Evolutionary conservation across 2,888 invertebrate genomes (phyloP), one percentile per base, ranked within the genome.

Genomic region (Thecocarcelia acutangulata): DNA sequence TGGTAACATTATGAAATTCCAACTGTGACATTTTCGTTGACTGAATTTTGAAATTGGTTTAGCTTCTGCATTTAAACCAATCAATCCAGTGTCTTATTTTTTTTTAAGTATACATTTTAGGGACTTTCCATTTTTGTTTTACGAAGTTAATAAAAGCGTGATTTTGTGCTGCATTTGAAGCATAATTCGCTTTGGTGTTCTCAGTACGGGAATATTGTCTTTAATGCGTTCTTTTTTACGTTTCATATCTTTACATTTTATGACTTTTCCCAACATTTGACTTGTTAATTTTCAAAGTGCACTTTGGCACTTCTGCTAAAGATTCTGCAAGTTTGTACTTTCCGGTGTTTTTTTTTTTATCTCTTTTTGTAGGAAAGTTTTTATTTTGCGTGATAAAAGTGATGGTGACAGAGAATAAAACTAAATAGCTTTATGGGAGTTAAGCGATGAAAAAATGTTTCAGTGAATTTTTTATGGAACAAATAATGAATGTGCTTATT

Each of bases 211-310:
- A 48, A 48, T 58, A 70, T 70, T 33, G 19, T 37, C 58, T 46
- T 48, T 56, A 56, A 58, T 40, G 58, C 58, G 12, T 70, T 44
- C 52, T 66, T 40, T 21, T 70, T 59, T 58, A n/a, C n/a, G n/a
- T n/a, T n/a, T n/a, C n/a, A n/a, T n/a, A n/a, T n/a, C n/a, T n/a
- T n/a, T n/a, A n/a, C n/a, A n/a, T n/a, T n/a, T n/a, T n/a, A n/a
- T 21, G 11, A 69, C 19, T 33, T 21, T 58, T 66, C 42, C 24
- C 5, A 24, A 24, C 24, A 24, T 12, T 24, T 44, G 28, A 24
- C 37, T 28, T 68, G 13, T 15, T 58, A 69, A 37, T 69, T 58
- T 56, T 58, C 6, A 8, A 48, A 59, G 21, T 37, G 17, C 48
- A 58, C 46, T 37, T 70, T 70, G 48, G 21, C 56, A 69, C 46